Evolutionary conservation across 2,888 invertebrate genomes (phyloP), one percentile per base, ranked within the genome.

Genomic region (Acleris holmiana): DNA sequence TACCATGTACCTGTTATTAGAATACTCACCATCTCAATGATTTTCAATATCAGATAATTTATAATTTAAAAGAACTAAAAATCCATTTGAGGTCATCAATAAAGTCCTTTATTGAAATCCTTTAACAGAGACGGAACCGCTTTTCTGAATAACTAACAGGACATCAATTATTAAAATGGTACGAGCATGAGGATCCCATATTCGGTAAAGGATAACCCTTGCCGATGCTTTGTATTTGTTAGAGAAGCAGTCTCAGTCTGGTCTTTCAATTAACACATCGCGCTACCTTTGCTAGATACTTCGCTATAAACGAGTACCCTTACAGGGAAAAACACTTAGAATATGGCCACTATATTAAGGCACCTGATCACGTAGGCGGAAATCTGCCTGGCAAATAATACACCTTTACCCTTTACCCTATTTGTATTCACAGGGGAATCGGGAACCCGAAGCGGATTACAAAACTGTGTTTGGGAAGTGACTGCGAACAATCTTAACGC

Each of bases 381-480:
- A 86, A 86, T 86, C 85, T 86, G 84, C 85, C 84, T 84, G 85
- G 84, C 85, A 85, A 84, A 85, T 84, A 85, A 85, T 82, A 84
- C 76, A 84, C 85, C 83, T 84, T 81, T 75, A 84, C 84, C 84
- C 84, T 84, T 83, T 77, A 74, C 76, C 76, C 76, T 74, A 83
- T 86, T 85, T 79, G 83, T 85, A 86, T 85, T 85, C 86, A 83
- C 74, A 74, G 71, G 71, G 68, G 69, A 71, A 67, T 69, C 64
- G 69, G 68, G 75, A 72, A 73, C 80, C 78, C 74, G 71, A 72
- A 73, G 76, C 77, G 81, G 84, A 84, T 86, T 84, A 85, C 84
- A 82, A 83, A 85, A 83, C 82, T 83, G 79, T 77, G 76, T 77
- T 77, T 72, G 76, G 71, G 73, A 78, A 82, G 78, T 82, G 78